Evolutionary conservation across 1,140 invertebrate genomes (phyloP).

Genomic region (Caerostris darwini): DNA sequence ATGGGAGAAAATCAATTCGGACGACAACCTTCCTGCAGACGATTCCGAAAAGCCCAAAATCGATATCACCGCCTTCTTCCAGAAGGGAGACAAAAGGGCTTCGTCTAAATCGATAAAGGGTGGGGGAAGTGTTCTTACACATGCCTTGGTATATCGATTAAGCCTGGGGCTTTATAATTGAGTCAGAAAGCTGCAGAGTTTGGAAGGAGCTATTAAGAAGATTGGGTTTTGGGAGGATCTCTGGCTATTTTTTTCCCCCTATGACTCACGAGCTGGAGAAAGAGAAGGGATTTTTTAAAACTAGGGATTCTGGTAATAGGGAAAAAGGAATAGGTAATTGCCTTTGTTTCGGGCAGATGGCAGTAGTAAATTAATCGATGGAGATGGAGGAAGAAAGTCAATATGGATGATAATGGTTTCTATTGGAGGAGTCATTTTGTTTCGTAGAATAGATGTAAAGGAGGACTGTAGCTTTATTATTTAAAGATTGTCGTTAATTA

Average conservation of each 20-base stretch:
- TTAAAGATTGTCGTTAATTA: too few species aligned
- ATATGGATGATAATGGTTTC: background rate
- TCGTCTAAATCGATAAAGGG: background rate
- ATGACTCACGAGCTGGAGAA: background rate
- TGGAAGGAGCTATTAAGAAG: background rate
- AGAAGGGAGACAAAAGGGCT: slow-evolving; percentile 3
- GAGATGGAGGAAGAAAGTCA: background rate
- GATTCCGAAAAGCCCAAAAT: background rate
- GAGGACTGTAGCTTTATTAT: too few species aligned
- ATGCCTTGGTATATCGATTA: slow-evolving; percentile 32
- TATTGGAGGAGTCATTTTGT: too few species aligned
- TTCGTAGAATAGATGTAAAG: too few species aligned
- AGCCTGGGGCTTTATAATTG: background rate
- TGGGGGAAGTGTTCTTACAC: background rate
- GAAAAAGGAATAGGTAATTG: background rate
- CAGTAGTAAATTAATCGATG: background rate
- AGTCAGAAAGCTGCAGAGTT: background rate
- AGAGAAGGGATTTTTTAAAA: background rate
- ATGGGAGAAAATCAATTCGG: background rate
- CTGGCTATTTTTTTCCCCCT: background rate
- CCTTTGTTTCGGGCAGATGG: background rate
- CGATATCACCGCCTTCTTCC: slow-evolving; percentile 31
- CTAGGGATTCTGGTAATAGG: background rate
- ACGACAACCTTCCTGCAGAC: background rate
- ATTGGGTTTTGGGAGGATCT: background rate